Conservation (phyloP, 35 echinoderm and acorn worm species). For the Ophiothrix spiculata region DNA sequence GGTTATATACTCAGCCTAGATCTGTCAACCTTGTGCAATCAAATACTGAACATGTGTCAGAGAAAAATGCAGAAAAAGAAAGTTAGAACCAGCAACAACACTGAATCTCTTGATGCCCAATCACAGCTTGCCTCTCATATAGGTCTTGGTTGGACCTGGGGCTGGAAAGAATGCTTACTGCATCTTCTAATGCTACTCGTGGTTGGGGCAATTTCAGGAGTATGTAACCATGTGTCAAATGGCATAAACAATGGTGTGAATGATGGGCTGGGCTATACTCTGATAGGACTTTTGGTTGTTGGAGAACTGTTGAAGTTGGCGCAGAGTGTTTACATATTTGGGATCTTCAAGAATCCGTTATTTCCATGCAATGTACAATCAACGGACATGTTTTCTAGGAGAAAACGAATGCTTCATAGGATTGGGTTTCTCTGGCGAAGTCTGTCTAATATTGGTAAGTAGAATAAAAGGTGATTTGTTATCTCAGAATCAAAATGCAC, state of each 20-base stretch:
- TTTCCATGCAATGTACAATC: conserved; percentile 61
- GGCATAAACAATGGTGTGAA: conserved; percentile 23
- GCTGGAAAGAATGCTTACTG: conserved; percentile 54
- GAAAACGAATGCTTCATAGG: conserved; percentile 57
- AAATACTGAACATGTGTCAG: conserved; percentile 34
- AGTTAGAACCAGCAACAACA: background rate
- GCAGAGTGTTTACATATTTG: conserved; percentile 61
- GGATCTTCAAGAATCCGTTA: conserved; percentile 72
- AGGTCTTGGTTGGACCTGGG: conserved; percentile 64
- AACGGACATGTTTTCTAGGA: conserved; percentile 53
- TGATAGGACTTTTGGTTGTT: conserved; percentile 48
- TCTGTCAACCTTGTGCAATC: conserved; percentile 50
- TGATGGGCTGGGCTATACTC: conserved; percentile 42
- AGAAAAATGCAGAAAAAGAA: conserved; percentile 8
- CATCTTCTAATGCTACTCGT: conserved; percentile 56
- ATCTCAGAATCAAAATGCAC: too few species aligned
- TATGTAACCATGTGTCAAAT: background rate
- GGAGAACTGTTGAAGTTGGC: conserved; percentile 52
- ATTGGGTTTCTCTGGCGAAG: conserved; percentile 49
- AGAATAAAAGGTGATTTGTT: too few species aligned
- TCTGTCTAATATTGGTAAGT: conserved; percentile 76
- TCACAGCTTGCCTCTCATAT: conserved; percentile 21
- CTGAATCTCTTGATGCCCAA: conserved; percentile 14
- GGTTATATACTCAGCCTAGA: conserved; percentile 82
- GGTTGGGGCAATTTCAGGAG: conserved; percentile 48